Evolutionary conservation across 1,140 invertebrate genomes (phyloP).

Genomic region (Holcopasites calliopsidis): DNA sequence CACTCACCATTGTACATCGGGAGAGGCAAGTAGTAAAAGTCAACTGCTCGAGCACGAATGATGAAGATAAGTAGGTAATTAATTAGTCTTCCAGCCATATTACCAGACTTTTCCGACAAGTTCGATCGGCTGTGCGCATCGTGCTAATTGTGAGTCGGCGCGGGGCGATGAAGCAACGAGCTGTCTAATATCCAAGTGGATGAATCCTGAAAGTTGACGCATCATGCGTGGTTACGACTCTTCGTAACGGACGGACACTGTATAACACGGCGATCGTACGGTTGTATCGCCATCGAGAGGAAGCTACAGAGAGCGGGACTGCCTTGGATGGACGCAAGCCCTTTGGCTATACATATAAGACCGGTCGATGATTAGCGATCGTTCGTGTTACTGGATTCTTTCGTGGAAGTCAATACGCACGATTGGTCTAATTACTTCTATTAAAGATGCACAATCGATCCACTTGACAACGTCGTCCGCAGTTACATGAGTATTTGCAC

Average conservation of each 20-base stretch:
- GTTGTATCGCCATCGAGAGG: conserved; percentile 39
- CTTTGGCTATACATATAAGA: conserved; percentile 44
- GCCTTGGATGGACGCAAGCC: not conserved
- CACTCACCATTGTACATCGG: conserved; percentile 36
- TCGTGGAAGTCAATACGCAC: conserved; percentile 9
- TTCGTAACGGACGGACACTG: not conserved
- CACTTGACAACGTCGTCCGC: not conserved
- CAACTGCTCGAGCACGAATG: not conserved
- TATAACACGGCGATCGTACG: conserved; percentile 19
- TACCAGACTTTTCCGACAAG: conserved; percentile 38
- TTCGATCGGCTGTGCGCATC: conserved; percentile 14
- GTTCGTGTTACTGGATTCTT: conserved; percentile 61
- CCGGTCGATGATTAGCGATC: conserved; percentile 70
- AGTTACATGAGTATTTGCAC: not conserved
- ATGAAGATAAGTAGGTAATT: conserved; percentile 52
- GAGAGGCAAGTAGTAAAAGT: not conserved
- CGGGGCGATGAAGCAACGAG: conserved; percentile 45
- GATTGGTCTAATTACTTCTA: conserved; percentile 64
- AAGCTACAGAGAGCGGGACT: conserved; percentile 12
- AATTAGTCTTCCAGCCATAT: conserved; percentile 50
- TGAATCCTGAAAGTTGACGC: conserved; percentile 32
- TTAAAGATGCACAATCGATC: conserved; percentile 53
- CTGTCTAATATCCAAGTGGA: conserved; percentile 56
- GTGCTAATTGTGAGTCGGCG: conserved; percentile 45
- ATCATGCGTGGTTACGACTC: conserved; percentile 29